phyloP scores from a whole-genome alignment of 2,888 invertebrate genomes.

The Pseudococcus viburni region DNA sequence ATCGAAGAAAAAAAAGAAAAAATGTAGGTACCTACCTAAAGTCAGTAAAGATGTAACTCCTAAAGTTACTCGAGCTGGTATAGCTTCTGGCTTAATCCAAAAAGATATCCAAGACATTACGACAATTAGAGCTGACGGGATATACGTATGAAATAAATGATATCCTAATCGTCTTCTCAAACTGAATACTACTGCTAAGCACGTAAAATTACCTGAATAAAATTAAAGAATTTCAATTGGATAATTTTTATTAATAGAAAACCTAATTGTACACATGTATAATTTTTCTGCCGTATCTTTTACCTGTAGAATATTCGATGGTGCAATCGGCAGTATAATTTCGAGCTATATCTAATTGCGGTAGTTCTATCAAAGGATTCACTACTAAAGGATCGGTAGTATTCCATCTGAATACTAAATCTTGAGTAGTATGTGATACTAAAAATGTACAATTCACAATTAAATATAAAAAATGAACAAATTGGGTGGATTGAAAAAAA shows the following conservation, averaged over 20 bases:
- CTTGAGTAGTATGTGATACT: constrained; percentile 92
- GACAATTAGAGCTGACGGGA: constrained; percentile 91
- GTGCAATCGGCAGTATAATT: constrained; percentile 93
- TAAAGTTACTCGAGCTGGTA: constrained; percentile 89
- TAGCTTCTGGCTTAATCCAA: constrained; percentile 95
- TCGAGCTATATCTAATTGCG: constrained; percentile 88
- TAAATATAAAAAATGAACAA: too few species aligned
- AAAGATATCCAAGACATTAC: constrained; percentile 97
- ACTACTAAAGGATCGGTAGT: constrained; percentile 88
- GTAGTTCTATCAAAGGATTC: constrained; percentile 89
- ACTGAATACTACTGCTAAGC: constrained; percentile 90
- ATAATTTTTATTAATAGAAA: not conserved
- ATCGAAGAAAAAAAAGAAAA: too few species aligned
- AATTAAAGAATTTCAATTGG: not conserved
- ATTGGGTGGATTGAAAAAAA: too few species aligned
- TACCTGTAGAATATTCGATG: constrained; percentile 85
- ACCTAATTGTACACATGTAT: too few species aligned
- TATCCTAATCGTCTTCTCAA: constrained; percentile 87
- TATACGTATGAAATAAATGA: constrained; percentile 92
- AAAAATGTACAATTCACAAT: not conserved
- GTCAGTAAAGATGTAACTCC: constrained; percentile 90
- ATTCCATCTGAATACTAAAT: constrained; percentile 92
- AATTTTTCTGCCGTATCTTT: too few species aligned
- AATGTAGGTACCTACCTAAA: constrained; percentile 75
- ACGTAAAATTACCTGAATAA: constrained; percentile 87